phyloP scores from a whole-genome alignment of 1,140 invertebrate species.

The Penaeus chinensis region DNA sequence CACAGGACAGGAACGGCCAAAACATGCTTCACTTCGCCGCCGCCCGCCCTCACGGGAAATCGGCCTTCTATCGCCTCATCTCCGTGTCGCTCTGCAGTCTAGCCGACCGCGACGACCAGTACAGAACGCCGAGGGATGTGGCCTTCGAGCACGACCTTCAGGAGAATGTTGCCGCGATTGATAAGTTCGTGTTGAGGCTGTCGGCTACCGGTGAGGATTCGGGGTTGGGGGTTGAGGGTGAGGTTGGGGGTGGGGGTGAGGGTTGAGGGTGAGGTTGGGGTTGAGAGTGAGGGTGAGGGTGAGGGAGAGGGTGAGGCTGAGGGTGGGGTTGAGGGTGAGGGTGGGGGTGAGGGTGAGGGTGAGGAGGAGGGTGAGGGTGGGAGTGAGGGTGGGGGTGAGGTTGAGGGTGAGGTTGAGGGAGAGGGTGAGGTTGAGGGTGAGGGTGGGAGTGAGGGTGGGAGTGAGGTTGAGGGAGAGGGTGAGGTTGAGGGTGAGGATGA shows the following conservation, averaged over 20 bases:
- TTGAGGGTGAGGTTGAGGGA: no score
- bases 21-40: constrained; percentile 90
- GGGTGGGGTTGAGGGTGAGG: neutral
- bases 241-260: neutral
- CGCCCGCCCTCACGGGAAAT: constrained; percentile 79
- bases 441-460: no score
- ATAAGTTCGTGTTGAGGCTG: constrained; percentile 81
- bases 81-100: constrained; percentile 83
- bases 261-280: neutral
- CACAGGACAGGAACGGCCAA: constrained; percentile 86
- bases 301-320: no score
- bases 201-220: constrained; percentile 77
- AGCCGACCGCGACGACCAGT: constrained; percentile 79
- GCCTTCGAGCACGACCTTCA: constrained; percentile 80
- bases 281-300: neutral
- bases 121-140: constrained; percentile 87
- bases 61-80: constrained; percentile 81
- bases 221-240: neutral
- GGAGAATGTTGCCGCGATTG: constrained; percentile 85
- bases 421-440: no score
- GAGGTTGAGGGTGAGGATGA: no score
- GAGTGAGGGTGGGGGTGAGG: no score
- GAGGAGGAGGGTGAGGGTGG: no score
- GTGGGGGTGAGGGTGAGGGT: neutral
- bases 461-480: no score